These are phyloP conservation scores for Melanotaenia nigrans DNA, from an alignment of 2,797 vertebrate genomes.

Conservation along the genomic window DNA sequence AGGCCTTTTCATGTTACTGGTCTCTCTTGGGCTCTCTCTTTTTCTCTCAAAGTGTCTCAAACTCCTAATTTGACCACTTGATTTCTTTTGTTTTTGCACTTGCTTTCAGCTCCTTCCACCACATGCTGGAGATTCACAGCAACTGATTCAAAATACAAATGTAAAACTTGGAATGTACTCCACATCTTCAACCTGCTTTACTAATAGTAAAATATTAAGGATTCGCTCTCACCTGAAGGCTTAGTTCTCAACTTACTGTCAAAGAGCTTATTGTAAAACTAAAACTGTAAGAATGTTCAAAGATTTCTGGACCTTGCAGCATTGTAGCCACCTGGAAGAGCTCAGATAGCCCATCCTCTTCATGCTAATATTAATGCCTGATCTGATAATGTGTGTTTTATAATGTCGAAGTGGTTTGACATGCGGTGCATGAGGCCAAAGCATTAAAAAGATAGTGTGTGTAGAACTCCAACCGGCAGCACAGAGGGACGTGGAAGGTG, in stretches of 20 bases:
- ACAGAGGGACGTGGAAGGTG: constrained; percentile 37
- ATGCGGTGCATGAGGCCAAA: constrained; percentile 19
- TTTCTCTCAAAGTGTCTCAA: neutral
- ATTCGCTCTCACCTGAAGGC: neutral
- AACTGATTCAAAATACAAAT: neutral
- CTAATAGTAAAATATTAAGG: neutral
- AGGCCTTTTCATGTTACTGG: neutral
- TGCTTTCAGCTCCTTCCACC: neutral
- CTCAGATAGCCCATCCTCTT: constrained; percentile 51
- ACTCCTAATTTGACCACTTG: neutral
- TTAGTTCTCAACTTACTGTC: neutral
- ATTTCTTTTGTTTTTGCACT: neutral
- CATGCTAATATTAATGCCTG: constrained; percentile 35
- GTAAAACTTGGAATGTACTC: neutral
- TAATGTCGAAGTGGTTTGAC: constrained; percentile 41
- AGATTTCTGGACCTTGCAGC: neutral
- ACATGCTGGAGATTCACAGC: neutral
- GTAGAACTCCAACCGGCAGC: constrained; percentile 24
- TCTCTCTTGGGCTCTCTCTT: neutral
- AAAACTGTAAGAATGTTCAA: neutral
- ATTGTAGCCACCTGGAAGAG: constrained; percentile 41
- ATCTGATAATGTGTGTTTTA: constrained; percentile 57
- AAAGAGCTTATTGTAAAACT: neutral
- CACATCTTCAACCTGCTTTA: no score
- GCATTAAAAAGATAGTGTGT: constrained; percentile 36